Conservation (phyloP, 2,113 vertebrate genomes). For the Phainopepla nitens region DNA sequence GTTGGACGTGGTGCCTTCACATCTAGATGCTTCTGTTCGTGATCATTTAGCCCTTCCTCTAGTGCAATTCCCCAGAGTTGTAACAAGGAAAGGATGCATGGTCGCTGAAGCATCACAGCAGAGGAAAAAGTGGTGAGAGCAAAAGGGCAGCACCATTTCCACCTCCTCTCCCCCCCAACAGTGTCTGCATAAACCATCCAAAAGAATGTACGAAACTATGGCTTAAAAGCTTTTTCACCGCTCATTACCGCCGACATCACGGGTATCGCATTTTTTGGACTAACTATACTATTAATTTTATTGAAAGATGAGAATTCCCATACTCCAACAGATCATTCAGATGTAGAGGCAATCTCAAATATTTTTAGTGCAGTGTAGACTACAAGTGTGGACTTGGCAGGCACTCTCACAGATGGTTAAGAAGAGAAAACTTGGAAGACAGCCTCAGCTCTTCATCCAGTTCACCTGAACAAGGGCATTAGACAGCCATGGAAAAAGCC, state of each 20-base stretch:
- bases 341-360: not conserved
- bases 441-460: not conserved
- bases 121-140: not conserved
- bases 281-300: not conserved
- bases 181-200: not conserved
- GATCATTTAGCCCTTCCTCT: not conserved
- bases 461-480: not conserved
- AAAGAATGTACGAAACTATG: accelerated
- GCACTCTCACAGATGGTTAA: not conserved
- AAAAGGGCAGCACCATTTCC: not conserved
- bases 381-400: not conserved
- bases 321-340: not conserved
- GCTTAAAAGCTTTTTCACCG: not conserved
- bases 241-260: not conserved
- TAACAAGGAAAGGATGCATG: not conserved
- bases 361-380: not conserved
- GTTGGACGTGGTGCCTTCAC: not conserved
- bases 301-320: not conserved
- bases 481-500: not conserved
- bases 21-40: not conserved
- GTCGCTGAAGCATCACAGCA: accelerated
- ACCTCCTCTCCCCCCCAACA: no score
- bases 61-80: not conserved
- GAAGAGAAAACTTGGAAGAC: not conserved
- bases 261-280: not conserved